phyloP scores from a whole-genome alignment of 1,140 invertebrate species.

The Archegozetes longisetosus region DNA sequence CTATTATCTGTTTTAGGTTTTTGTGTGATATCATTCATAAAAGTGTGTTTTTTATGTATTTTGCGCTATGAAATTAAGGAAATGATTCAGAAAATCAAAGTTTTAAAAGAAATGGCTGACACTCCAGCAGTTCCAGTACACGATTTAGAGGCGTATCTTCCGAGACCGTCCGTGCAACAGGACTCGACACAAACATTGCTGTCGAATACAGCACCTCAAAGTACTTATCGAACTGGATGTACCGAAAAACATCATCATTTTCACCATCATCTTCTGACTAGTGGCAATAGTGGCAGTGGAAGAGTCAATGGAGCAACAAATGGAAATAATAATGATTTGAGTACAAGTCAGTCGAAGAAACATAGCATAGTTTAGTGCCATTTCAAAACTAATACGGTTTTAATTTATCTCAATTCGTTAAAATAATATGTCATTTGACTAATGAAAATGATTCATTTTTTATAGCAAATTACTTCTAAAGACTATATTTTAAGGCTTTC shows the following conservation, averaged over 20 bases:
- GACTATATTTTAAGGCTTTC: no score
- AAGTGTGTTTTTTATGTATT: conserved; percentile 73
- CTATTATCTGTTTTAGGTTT: conserved; percentile 66
- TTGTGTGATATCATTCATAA: conserved; percentile 74
- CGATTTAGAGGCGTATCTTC: conserved; percentile 25
- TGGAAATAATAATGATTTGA: background rate
- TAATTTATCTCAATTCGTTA: no score
- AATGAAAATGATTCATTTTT: no score
- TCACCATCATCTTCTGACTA: background rate
- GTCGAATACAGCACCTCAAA: background rate
- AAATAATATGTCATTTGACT: no score
- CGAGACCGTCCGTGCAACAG: conserved; percentile 19
- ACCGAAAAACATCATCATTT: background rate
- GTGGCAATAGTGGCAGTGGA: background rate
- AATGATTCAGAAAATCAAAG: conserved; percentile 72
- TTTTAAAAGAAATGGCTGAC: conserved; percentile 35
- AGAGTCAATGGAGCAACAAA: background rate
- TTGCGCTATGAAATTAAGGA: conserved; percentile 63
- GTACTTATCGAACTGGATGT: background rate
- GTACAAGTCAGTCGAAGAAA: conserved; percentile 3
- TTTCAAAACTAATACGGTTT: no score
- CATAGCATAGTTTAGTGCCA: conserved; percentile 7
- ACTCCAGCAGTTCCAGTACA: conserved; percentile 19
- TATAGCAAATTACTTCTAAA: no score
- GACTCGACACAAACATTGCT: background rate